Evolutionary conservation across 2,113 vertebrate species (phyloP).

Genomic region (Myotis davidii): DNA sequence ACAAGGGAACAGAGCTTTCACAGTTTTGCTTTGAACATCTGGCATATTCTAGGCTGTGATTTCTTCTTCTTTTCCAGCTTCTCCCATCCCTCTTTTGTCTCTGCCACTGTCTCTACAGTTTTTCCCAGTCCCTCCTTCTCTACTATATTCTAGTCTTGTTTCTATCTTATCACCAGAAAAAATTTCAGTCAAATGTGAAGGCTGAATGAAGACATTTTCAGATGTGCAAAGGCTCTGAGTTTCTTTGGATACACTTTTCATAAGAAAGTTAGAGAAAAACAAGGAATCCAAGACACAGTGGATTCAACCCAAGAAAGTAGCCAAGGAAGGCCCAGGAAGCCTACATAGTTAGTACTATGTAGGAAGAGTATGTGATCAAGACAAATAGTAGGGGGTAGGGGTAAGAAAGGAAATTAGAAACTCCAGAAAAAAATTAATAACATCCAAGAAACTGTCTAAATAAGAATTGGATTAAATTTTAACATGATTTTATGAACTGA

Average conservation of each 20-base stretch:
- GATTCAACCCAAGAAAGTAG: not conserved
- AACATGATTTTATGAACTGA: conserved; percentile 10
- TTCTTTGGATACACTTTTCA: not conserved
- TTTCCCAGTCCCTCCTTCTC: not conserved
- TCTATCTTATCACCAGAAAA: not conserved
- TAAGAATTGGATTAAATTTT: not conserved
- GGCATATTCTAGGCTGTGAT: not conserved
- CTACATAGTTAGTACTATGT: not conserved
- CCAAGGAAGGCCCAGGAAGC: not conserved
- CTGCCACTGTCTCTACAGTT: not conserved
- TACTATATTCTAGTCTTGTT: conserved; percentile 5
- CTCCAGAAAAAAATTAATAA: not conserved
- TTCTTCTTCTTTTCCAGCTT: not conserved
- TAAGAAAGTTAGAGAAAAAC: not conserved
- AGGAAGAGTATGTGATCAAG: not conserved
- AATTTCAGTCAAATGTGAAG: not conserved
- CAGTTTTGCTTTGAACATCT: not conserved
- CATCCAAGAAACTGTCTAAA: not conserved
- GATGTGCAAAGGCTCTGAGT: not conserved
- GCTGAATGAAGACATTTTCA: not conserved
- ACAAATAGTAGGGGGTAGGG: not conserved
- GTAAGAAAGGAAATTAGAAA: not conserved
- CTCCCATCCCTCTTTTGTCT: not conserved
- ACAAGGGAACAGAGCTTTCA: not conserved
- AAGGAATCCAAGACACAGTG: not conserved